A percentile compares a stretch with the other conserved stretches of the same genome.
Conservation (phyloP, 2,888 invertebrate genomes). For the Amitus sp. region DNA sequence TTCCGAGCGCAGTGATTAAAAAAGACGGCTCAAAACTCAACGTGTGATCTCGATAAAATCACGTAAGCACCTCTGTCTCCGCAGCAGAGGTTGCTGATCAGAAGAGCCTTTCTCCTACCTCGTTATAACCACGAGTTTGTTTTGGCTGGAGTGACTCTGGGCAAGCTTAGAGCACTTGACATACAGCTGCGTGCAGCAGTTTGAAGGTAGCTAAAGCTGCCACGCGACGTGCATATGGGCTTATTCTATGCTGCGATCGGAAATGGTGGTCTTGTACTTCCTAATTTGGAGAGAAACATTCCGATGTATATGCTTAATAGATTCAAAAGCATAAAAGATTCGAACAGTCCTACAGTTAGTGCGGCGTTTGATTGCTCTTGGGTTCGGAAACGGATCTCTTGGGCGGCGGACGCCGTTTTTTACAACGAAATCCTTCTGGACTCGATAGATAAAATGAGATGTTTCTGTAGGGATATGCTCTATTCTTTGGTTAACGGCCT, state of each 20-base stretch:
- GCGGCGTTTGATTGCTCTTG: neutral
- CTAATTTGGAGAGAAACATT: conserved; percentile 28
- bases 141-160: conserved; percentile 44
- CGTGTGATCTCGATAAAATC: too few relatives aligned
- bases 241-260: conserved; percentile 50
- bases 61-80: conserved; percentile 61
- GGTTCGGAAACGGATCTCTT: neutral
- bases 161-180: conserved; percentile 49
- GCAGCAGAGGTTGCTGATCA: conserved; percentile 55
- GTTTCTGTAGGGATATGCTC: conserved; percentile 22
- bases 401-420: conserved; percentile 9
- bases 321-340: conserved; percentile 46
- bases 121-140: conserved; percentile 56
- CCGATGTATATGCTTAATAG: conserved; percentile 29
- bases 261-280: conserved; percentile 47
- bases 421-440: conserved; percentile 2
- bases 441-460: neutral
- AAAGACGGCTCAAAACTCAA: too few relatives aligned
- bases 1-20: too few relatives aligned
- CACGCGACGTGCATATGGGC: conserved; percentile 47
- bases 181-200: conserved; percentile 46
- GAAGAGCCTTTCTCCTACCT: conserved; percentile 59
- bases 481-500: conserved; percentile 40
- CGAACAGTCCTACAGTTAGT: conserved; percentile 33
- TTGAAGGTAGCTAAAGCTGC: conserved; percentile 50